These are phyloP conservation scores for Nothoprocta perdicaria DNA, from an alignment of 2,113 vertebrate genomes.

Conservation along the genomic window DNA sequence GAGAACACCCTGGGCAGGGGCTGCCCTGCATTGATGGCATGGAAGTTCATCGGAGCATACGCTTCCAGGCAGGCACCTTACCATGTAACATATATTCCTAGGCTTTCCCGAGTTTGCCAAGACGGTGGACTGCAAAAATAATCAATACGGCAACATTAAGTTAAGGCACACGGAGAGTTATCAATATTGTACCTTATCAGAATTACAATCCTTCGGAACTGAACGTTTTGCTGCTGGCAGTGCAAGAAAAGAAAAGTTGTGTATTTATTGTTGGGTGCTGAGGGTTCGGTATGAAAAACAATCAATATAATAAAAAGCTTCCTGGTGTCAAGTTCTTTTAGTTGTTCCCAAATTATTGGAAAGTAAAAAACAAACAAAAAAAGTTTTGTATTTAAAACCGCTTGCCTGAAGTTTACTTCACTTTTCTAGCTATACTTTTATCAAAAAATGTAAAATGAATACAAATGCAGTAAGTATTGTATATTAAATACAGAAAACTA, in stretches of 20 bases:
- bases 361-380: conserved; percentile 51
- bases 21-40: conserved; percentile 1
- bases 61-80: conserved; percentile 3
- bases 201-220: conserved; percentile 76
- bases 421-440: conserved; percentile 48
- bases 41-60: conserved; percentile 25
- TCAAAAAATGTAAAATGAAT: conserved; percentile 68
- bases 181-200: conserved; percentile 57
- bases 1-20: conserved; percentile 30
- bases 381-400: conserved; percentile 72
- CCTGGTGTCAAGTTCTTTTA: conserved; percentile 62
- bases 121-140: conserved; percentile 25
- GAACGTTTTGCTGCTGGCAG: conserved; percentile 79
- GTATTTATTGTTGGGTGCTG: conserved; percentile 78
- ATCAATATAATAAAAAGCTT: conserved; percentile 70
- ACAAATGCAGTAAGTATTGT: conserved; percentile 59
- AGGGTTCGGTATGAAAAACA: conserved; percentile 71
- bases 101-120: conserved; percentile 47
- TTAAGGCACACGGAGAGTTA: conserved; percentile 66
- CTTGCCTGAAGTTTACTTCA: conserved; percentile 61
- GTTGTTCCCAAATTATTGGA: conserved; percentile 58
- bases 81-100: not conserved
- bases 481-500: conserved; percentile 66
- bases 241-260: conserved; percentile 77
- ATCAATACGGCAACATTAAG: conserved; percentile 35